phyloP scores from a whole-genome alignment of 2,113 vertebrate species.

The Pygoscelis antarcticus region DNA sequence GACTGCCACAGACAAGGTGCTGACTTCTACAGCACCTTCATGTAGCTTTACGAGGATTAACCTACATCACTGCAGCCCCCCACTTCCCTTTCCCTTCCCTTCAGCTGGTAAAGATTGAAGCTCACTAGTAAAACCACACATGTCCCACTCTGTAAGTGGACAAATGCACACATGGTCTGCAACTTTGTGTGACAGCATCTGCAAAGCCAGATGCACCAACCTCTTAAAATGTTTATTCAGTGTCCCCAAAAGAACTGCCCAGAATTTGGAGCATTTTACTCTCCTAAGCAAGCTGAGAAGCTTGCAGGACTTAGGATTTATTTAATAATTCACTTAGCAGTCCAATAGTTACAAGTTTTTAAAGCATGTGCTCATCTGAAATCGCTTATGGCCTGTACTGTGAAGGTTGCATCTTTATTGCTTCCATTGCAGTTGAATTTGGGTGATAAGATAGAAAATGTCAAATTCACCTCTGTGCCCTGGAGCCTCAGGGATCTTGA shows the following conservation, averaged over 20 bases:
- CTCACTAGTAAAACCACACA: background rate
- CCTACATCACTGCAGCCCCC: background rate
- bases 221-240: background rate
- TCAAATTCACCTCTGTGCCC: background rate
- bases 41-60: background rate
- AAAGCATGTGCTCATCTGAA: background rate
- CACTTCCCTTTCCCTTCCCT: background rate
- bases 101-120: background rate
- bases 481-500: too few species aligned
- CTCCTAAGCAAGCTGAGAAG: background rate
- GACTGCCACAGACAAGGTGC: background rate
- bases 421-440: background rate
- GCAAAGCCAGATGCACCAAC: background rate
- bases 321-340: background rate
- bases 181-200: background rate
- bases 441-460: background rate
- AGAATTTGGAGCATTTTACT: background rate
- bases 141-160: background rate
- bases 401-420: background rate
- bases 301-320: background rate
- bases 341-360: background rate
- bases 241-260: background rate
- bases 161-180: background rate
- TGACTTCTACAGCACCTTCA: background rate
- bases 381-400: background rate